Conservation (phyloP, 2,888 invertebrate species). For the Dioctria linearis region DNA sequence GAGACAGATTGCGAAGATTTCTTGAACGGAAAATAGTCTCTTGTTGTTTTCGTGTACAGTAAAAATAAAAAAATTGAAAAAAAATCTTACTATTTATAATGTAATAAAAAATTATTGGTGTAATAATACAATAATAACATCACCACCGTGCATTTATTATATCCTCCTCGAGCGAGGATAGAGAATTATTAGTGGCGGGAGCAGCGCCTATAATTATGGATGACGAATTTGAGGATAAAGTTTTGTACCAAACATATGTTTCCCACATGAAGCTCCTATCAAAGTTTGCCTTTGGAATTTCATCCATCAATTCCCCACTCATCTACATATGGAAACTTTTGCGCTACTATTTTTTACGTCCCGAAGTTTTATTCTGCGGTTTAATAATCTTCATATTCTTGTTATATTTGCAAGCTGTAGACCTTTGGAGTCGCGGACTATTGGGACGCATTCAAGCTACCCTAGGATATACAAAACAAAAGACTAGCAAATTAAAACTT, state of each 20-base stretch:
- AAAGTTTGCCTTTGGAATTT: slow-evolving; percentile 83
- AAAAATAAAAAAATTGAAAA: too few relatives aligned
- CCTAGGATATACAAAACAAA: slow-evolving; percentile 65
- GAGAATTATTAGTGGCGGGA: slow-evolving; percentile 12
- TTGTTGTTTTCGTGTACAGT: too few relatives aligned
- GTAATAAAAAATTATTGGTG: too few relatives aligned
- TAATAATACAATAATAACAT: too few relatives aligned
- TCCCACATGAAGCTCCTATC: slow-evolving; percentile 90
- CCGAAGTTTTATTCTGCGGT: slow-evolving; percentile 84
- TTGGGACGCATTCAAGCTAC: slow-evolving; percentile 72
- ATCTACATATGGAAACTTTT: slow-evolving; percentile 85
- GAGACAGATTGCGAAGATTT: too few relatives aligned
- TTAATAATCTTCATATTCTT: slow-evolving; percentile 80
- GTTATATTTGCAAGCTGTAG: slow-evolving; percentile 87
- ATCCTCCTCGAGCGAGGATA: not conserved
- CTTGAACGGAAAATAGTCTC: too few relatives aligned
- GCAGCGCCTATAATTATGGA: slow-evolving; percentile 77
- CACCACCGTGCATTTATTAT: too few relatives aligned
- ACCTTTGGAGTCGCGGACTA: slow-evolving; percentile 85
- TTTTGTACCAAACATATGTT: slow-evolving; percentile 88
- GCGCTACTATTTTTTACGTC: slow-evolving; percentile 83
- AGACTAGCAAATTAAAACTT: slow-evolving; percentile 64
- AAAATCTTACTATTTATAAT: too few relatives aligned
- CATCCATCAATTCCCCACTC: slow-evolving; percentile 80
- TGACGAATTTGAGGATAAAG: slow-evolving; percentile 92